phyloP scores from a whole-genome alignment of 2,797 vertebrate genomes.

The Tangara arthus region DNA sequence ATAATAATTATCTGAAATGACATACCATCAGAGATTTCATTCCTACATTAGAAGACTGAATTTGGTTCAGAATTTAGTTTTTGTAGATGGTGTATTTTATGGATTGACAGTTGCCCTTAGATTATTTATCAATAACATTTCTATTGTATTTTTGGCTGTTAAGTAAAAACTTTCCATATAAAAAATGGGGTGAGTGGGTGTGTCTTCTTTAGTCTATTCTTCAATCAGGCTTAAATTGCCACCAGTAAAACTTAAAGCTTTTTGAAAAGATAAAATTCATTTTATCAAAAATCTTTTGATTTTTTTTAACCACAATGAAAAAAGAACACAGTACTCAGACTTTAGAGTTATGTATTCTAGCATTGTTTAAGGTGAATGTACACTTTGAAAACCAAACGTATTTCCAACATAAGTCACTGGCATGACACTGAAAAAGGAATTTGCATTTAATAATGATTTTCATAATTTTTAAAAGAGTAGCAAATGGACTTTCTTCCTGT shows the following conservation, averaged over 20 bases:
- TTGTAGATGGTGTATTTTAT: neutral
- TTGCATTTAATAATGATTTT: neutral
- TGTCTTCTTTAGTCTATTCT: neutral
- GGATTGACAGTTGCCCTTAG: neutral
- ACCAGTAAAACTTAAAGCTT: neutral
- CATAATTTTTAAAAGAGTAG: neutral
- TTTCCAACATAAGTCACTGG: neutral
- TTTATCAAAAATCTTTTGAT: neutral
- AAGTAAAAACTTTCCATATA: neutral
- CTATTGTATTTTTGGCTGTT: neutral
- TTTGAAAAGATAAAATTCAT: neutral
- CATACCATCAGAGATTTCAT: neutral
- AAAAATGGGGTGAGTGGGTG: neutral
- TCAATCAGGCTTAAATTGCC: neutral
- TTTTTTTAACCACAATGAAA: neutral
- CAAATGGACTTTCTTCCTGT: neutral
- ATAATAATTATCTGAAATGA: neutral
- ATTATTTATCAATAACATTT: neutral
- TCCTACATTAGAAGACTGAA: neutral
- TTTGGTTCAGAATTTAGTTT: neutral
- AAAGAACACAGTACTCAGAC: neutral
- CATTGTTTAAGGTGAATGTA: neutral
- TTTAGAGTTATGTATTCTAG: neutral
- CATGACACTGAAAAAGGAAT: neutral
- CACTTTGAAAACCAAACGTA: neutral